These are phyloP conservation scores for Itoplectis maculator DNA, from an alignment of 2,888 invertebrate species.

Conservation along the genomic window DNA sequence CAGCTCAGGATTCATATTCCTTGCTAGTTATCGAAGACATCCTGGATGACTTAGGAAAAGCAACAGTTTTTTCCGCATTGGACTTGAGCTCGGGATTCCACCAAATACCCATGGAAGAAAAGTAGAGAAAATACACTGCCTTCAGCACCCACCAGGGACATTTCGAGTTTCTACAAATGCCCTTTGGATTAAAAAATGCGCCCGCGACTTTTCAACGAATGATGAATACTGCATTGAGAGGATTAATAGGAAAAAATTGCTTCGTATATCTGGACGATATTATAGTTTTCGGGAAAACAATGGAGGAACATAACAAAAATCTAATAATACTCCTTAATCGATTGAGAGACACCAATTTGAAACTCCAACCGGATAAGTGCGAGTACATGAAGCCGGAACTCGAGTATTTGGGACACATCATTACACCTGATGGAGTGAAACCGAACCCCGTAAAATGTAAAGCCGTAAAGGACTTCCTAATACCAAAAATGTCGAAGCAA, in stretches of 20 bases:
- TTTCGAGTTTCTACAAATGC: constrained; percentile 54
- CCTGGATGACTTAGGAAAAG: constrained; percentile 70
- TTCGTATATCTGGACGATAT: constrained; percentile 68
- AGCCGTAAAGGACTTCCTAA: constrained; percentile 67
- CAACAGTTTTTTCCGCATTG: constrained; percentile 70
- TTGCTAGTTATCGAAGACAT: neutral
- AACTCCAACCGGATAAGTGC: constrained; percentile 68
- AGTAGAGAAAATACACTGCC: constrained; percentile 55
- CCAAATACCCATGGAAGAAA: constrained; percentile 68
- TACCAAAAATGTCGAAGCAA: constrained; percentile 66
- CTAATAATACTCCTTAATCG: constrained; percentile 58
- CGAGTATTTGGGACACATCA: constrained; percentile 68
- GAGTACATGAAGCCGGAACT: constrained; percentile 66
- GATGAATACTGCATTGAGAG: constrained; percentile 59
- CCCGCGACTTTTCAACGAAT: constrained; percentile 59
- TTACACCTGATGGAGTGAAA: constrained; percentile 66
- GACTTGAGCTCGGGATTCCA: constrained; percentile 73
- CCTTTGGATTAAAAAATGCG: constrained; percentile 57
- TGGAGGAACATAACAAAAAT: constrained; percentile 63
- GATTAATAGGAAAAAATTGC: constrained; percentile 51
- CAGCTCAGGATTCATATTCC: neutral
- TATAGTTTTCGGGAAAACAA: constrained; percentile 59
- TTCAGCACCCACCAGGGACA: constrained; percentile 58
- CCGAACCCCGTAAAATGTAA: constrained; percentile 69
- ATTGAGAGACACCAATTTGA: constrained; percentile 60